Conservation (phyloP, 2,113 vertebrate species). For the Puntigrus tetrazona region DNA sequence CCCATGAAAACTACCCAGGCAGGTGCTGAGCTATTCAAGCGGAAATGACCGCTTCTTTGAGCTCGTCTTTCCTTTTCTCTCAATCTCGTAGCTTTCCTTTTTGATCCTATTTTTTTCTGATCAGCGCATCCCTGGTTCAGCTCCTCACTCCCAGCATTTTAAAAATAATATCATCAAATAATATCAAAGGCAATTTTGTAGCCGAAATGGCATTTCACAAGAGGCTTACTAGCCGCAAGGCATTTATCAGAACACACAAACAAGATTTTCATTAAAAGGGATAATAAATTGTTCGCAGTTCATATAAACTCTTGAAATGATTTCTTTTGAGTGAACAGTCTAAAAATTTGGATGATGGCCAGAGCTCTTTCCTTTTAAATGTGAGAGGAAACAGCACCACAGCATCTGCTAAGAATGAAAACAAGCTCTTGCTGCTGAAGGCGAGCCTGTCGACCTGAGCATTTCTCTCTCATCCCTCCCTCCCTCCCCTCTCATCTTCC, state of each 20-base stretch:
- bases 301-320: not conserved
- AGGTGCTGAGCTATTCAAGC: slow-evolving; percentile 35
- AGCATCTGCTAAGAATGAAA: slow-evolving; percentile 29
- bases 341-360: not conserved
- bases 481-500: slow-evolving; percentile 57
- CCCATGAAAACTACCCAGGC: slow-evolving; percentile 42
- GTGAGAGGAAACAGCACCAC: not conserved
- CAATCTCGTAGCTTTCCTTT: slow-evolving; percentile 16
- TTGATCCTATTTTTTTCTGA: slow-evolving; percentile 36
- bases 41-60: slow-evolving; percentile 32
- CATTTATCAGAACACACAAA: not conserved
- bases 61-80: slow-evolving; percentile 43
- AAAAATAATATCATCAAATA: not conserved
- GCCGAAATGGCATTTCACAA: not conserved
- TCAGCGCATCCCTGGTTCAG: not conserved
- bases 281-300: not conserved
- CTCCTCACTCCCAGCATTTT: not conserved
- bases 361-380: slow-evolving; percentile 7
- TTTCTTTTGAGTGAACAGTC: slow-evolving; percentile 2
- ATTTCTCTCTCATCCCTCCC: slow-evolving; percentile 29
- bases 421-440: slow-evolving; percentile 29
- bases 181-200: not conserved
- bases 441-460: slow-evolving; percentile 24
- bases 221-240: not conserved
- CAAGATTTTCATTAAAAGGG: slow-evolving; percentile 7